Conservation (phyloP, 2,113 vertebrate genomes). For the Naja naja region DNA sequence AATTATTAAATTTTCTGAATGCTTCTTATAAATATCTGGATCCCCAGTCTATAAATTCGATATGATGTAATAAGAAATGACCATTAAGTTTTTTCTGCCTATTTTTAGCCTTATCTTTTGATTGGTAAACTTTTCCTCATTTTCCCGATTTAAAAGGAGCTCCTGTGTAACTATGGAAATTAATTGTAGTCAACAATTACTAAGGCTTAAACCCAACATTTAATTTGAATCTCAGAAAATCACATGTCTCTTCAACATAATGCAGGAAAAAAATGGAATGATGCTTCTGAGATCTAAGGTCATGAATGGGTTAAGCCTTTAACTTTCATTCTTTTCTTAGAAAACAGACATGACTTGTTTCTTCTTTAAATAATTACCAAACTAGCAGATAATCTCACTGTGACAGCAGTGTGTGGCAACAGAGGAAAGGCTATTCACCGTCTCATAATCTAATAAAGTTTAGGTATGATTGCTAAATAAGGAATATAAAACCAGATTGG, state of each 20-base stretch:
- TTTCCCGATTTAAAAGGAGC: not conserved
- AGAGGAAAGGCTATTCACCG: not conserved
- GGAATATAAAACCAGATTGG: not conserved
- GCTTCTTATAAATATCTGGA: not conserved
- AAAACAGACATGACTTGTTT: not conserved
- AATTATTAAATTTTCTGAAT: not conserved
- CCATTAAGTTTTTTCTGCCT: not conserved
- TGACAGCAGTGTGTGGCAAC: not conserved
- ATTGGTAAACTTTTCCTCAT: not conserved
- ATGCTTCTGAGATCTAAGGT: not conserved
- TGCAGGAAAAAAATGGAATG: not conserved
- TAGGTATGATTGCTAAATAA: not conserved
- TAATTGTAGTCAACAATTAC: not conserved
- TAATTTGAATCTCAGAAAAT: not conserved
- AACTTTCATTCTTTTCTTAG: not conserved
- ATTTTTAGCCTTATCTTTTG: not conserved
- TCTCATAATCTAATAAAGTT: not conserved
- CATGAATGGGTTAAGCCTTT: not conserved
- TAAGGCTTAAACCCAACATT: not conserved
- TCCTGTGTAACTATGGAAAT: not conserved
- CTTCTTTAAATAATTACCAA: not conserved
- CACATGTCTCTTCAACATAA: not conserved
- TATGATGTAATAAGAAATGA: not conserved
- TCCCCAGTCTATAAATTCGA: not conserved
- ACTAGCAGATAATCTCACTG: not conserved